Evolutionary conservation across 2,113 vertebrate species (phyloP), one percentile per base, ranked within the genome.

Genomic region (Candoia aspera): DNA sequence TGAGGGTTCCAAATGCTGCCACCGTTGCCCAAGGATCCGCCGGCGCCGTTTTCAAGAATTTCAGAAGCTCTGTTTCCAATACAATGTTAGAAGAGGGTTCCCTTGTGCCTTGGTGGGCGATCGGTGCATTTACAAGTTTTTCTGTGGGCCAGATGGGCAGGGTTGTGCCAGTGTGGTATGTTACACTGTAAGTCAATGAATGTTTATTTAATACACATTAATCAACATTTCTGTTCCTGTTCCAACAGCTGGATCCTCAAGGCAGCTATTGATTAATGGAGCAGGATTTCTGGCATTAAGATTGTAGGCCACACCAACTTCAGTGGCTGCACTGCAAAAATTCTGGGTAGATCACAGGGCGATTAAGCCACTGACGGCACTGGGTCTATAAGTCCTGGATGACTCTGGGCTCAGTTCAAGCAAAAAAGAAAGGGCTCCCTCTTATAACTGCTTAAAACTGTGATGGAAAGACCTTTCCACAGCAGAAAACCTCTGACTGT

Each of bases 391-490:
- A 37, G 17, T 6, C 13, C n/a, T 73, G 68, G 3, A 19, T 15
- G n/a, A 19, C 2, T 1, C n/a, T 73, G 0, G 15, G 68, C 29
- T 37, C 6, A 19, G 68, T 2, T 15, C 68, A 19, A 33, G 68
- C n/a, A 5, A 33, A 33, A 37, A 73, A 12, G 6, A 37, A 33
- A 15, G 0, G 6, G 2, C 13, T n/a, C n/a, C 64, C 6, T n/a
- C n/a, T 11, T 15, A 17, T 0, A 1, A 26, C 62, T n/a, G 29
- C 64, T 73, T 33, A 15, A 17, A 73, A 37, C 1, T 0, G 29
- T 0, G 13, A 26, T 0, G 2, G n/a, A 62, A n/a, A 0, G n/a
- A 0, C 2, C 13, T 33, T 73, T 33, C n/a, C 64, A 33, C 64
- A 19, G n/a, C 2, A 2, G 15, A 37, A 6, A 79, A 37, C 2